Evolutionary conservation across 2,797 vertebrate species (phyloP), one percentile per base, ranked within the genome.

Genomic region (Tachyglossus aculeatus): DNA sequence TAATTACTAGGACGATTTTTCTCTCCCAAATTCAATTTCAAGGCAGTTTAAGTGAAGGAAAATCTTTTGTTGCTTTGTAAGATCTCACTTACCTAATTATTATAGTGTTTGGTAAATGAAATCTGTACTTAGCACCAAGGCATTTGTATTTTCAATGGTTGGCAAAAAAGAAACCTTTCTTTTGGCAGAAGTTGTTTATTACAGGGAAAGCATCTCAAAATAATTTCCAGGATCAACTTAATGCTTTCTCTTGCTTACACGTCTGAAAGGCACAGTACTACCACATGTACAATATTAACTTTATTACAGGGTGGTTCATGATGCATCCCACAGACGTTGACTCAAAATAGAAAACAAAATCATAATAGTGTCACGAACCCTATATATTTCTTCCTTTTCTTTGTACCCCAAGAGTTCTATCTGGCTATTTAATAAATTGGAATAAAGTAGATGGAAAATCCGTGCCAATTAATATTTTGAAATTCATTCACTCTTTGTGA

Each of bases 1-100:
- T 67, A 64, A 37, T 77, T 39, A 6, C 33, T 40, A 63, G 75
- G 63, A 68, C 36, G 43, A 69, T 64, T 34, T 79, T 81, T 65
- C 31, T 53, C 58, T 15, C 37, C 48, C 67, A 9, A 36, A 14
- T 68, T 19, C 52, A 44, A 37, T 52, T 66, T 70, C 32, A 39
- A 24, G 5, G 11, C 19, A 50, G 11, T 62, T 56, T 65, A 65
- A 76, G 40, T 67, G 25, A 71, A 82, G 71, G 14, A 9, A 61
- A 15, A 55, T 18, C 12, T 69, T 62, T 56, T 34, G 5, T 34
- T 72, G 2, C 24, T 27, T 45, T 45, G 24, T 44, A 18, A n/a
- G 51, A 43, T 14, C 21, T 55, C 18, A 22, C 41, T 65, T 52
- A 39, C 10, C 48, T 45, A 66, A 69, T 57, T 54, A 60, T 51